A percentile compares a stretch with the other conserved stretches of the same genome.
Conservation (phyloP, 2,888 invertebrate species). For the Leistus spinibarbis region DNA sequence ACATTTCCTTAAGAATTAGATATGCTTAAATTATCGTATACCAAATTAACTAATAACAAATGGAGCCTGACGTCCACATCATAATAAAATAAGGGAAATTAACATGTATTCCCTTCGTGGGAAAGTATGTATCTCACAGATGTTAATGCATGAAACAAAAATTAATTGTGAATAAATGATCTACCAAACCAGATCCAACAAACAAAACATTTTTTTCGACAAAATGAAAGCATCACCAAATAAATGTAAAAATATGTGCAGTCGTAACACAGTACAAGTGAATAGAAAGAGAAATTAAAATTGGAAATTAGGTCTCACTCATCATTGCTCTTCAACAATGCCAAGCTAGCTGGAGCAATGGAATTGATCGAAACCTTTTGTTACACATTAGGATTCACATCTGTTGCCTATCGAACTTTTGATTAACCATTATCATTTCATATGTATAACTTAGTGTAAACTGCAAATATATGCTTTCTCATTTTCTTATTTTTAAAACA, state of each 20-base stretch:
- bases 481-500: slow-evolving; percentile 12
- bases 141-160: not conserved
- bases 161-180: not conserved
- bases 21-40: too few species aligned
- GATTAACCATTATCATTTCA: slow-evolving; percentile 3
- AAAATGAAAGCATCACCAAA: not conserved
- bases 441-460: not conserved
- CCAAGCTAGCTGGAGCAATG: not conserved
- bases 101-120: too few species aligned
- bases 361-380: not conserved
- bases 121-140: not conserved
- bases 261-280: not conserved
- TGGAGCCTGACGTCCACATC: too few species aligned
- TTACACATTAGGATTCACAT: not conserved
- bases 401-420: slow-evolving; percentile 2
- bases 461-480: not conserved
- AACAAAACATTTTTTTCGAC: not conserved
- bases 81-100: too few species aligned
- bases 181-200: not conserved
- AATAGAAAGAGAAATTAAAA: slow-evolving; percentile 12
- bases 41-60: too few species aligned
- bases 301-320: slow-evolving; percentile 8
- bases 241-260: not conserved
- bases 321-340: slow-evolving; percentile 10
- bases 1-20: too few species aligned